These are phyloP conservation scores for Tonatia bakeri DNA, from an alignment of 2,113 vertebrate species.

Conservation along the genomic window DNA sequence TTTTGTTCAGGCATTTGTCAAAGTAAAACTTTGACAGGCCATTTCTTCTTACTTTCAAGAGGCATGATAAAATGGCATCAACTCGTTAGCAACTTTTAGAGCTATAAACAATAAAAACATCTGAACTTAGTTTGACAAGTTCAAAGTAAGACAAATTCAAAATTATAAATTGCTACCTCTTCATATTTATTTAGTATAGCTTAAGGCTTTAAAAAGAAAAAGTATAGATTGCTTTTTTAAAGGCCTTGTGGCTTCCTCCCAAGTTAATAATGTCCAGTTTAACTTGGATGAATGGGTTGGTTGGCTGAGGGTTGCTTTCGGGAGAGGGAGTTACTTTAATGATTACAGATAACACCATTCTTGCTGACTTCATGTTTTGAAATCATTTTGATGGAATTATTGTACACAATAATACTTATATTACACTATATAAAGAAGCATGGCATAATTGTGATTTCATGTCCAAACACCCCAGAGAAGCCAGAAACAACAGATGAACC, in stretches of 20 bases:
- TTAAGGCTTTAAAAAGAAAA: slow-evolving; percentile 12
- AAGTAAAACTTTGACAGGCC: background rate
- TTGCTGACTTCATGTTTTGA: background rate
- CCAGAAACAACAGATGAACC: background rate
- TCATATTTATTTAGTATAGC: background rate
- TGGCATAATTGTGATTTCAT: background rate
- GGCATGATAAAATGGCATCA: background rate
- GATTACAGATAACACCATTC: background rate
- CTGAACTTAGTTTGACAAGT: background rate
- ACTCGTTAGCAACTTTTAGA: background rate
- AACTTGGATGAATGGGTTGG: background rate
- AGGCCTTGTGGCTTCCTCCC: background rate
- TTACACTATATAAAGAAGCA: background rate
- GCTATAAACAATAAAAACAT: background rate
- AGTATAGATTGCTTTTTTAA: background rate
- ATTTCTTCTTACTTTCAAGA: slow-evolving; percentile 10
- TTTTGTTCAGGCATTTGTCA: slow-evolving; percentile 6
- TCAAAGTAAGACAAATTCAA: background rate
- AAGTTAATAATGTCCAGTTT: background rate
- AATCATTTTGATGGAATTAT: background rate
- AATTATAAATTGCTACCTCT: background rate
- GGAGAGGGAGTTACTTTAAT: background rate
- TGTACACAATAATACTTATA: background rate
- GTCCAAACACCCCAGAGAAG: background rate
- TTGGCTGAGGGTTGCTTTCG: background rate